These are phyloP conservation scores for Centropus bengalensis DNA, from an alignment of 2,113 vertebrate species.

Conservation along the genomic window DNA sequence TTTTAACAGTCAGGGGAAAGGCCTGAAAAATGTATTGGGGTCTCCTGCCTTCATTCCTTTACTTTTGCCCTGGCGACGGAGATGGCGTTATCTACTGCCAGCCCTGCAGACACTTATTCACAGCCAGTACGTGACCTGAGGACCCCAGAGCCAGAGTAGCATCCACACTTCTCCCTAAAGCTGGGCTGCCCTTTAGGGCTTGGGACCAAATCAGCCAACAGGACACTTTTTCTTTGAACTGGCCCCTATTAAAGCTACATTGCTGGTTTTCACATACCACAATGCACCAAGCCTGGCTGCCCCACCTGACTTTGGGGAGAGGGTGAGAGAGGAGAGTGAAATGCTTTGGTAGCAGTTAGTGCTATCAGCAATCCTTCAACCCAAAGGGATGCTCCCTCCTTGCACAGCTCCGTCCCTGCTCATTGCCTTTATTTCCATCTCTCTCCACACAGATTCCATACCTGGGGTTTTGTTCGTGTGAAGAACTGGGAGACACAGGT, in stretches of 20 bases:
- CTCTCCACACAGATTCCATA: constrained; percentile 89
- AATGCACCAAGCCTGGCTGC: background rate
- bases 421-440: background rate
- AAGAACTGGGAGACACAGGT: constrained; percentile 93
- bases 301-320: background rate
- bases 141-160: background rate
- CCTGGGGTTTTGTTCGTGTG: constrained; percentile 94
- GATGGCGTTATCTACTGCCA: background rate
- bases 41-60: background rate
- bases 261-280: background rate
- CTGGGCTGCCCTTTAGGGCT: background rate
- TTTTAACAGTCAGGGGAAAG: background rate
- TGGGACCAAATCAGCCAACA: background rate
- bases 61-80: background rate
- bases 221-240: background rate
- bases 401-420: background rate
- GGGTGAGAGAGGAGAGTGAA: background rate
- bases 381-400: background rate
- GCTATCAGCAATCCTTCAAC: background rate
- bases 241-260: accelerated
- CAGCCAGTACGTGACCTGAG: background rate
- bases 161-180: accelerated
- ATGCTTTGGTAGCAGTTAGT: background rate
- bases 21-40: background rate
- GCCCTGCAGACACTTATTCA: background rate